Percentiles rank a stretch among this genome's conserved stretches.
These are phyloP conservation scores for Gambelia wislizenii DNA, from an alignment of 2,797 vertebrate genomes.

Conservation along the genomic window DNA sequence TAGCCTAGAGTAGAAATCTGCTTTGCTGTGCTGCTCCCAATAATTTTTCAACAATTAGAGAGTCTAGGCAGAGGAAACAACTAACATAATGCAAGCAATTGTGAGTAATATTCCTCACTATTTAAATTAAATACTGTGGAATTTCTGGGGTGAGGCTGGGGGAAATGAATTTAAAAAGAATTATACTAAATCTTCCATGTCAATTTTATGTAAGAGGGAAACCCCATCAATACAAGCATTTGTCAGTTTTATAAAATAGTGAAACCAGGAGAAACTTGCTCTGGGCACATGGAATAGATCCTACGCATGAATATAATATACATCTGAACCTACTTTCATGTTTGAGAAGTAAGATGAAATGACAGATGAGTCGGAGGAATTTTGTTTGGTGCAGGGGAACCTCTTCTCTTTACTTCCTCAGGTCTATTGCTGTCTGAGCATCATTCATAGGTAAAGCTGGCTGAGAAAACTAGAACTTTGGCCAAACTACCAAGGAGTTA, in stretches of 20 bases:
- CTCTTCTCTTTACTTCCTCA: not conserved
- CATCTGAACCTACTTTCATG: not conserved
- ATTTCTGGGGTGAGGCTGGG: not conserved
- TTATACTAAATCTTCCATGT: not conserved
- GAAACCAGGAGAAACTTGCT: not conserved
- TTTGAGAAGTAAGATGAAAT: not conserved
- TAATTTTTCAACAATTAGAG: conserved; percentile 32
- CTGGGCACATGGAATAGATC: not conserved
- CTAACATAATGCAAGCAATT: conserved; percentile 7
- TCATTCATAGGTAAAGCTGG: not conserved
- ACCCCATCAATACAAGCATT: not conserved
- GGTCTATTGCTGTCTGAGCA: not conserved
- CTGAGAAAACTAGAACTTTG: not conserved
- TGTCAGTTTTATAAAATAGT: not conserved
- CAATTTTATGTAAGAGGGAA: not conserved
- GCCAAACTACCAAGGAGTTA: not conserved
- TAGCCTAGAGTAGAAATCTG: conserved; percentile 5
- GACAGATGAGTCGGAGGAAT: not conserved
- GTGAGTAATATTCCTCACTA: not conserved
- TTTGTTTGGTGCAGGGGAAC: not conserved
- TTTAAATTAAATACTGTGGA: not conserved
- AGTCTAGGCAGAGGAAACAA: not conserved
- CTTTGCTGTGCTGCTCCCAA: not conserved
- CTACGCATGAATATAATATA: not conserved
- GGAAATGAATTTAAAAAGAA: not conserved